These are phyloP conservation scores for Neolamprologus variostigma DNA, from an alignment of 2,113 vertebrate species.

Conservation along the genomic window DNA sequence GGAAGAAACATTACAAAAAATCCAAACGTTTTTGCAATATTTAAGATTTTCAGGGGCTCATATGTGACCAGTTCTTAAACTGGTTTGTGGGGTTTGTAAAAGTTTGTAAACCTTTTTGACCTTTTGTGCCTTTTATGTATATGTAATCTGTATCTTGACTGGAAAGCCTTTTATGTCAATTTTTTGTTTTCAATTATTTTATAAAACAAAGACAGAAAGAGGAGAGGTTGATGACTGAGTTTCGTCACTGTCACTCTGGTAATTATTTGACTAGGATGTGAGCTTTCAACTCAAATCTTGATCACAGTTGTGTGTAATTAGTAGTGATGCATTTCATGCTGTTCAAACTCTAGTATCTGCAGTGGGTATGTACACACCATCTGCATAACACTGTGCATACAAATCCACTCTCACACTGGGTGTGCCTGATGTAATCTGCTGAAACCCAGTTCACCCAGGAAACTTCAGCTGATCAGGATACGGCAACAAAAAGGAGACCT, in stretches of 20 bases:
- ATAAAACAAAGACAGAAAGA: not conserved
- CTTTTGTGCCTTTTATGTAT: not conserved
- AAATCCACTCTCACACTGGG: not conserved
- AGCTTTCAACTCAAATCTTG: not conserved
- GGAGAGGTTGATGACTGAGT: not conserved
- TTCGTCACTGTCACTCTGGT: not conserved
- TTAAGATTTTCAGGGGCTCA: not conserved
- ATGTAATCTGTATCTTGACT: not conserved
- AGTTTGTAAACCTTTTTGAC: not conserved
- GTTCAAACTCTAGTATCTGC: not conserved
- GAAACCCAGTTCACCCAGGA: not conserved
- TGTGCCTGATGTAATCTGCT: conserved; percentile 38
- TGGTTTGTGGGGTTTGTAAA: not conserved
- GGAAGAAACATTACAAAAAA: not conserved
- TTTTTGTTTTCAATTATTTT: not conserved
- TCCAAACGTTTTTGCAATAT: not conserved
- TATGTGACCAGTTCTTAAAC: not conserved
- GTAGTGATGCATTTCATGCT: not conserved
- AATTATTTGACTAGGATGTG: not conserved
- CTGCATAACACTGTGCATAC: not conserved
- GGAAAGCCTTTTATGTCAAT: not conserved
- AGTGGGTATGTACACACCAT: not conserved
- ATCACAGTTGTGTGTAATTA: not conserved
- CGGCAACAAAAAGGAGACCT: not conserved
- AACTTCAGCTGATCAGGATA: not conserved